Conservation (phyloP, 2,113 vertebrate species). For the Gallinago paraguaiae region DNA sequence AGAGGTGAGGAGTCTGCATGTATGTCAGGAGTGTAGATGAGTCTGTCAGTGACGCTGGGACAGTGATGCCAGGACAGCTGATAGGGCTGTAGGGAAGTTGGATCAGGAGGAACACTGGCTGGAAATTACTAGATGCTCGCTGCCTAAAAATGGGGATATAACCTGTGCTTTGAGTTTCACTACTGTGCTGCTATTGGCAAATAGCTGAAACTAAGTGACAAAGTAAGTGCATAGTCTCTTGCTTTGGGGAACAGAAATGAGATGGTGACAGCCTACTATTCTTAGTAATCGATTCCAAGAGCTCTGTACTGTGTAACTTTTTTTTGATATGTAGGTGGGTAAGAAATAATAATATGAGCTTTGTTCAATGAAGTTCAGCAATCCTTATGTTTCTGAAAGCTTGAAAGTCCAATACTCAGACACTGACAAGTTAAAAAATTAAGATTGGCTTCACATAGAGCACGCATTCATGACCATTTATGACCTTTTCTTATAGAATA, state of each 20-base stretch:
- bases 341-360: neutral
- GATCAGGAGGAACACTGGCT: neutral
- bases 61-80: neutral
- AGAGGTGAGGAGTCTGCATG: neutral
- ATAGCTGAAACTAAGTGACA: neutral
- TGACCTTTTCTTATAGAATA: neutral
- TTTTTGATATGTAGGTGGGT: neutral
- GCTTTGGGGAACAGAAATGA: neutral
- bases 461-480: neutral
- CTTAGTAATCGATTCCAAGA: neutral
- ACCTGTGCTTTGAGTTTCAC: neutral
- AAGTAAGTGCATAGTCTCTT: neutral
- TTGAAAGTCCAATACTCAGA: neutral
- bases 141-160: neutral
- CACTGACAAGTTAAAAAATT: neutral
- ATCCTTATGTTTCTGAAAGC: neutral
- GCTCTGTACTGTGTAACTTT: neutral
- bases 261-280: neutral
- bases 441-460: neutral
- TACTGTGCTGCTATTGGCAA: accelerated
- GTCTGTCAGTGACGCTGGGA: neutral
- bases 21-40: neutral
- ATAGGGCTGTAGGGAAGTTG: accelerated
- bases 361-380: neutral
- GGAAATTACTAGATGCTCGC: neutral